Percentiles rank a stretch among this genome's conserved stretches.
Evolutionary conservation across 1,140 invertebrate species (phyloP).

Genomic region (Cyclargus thomasi): DNA sequence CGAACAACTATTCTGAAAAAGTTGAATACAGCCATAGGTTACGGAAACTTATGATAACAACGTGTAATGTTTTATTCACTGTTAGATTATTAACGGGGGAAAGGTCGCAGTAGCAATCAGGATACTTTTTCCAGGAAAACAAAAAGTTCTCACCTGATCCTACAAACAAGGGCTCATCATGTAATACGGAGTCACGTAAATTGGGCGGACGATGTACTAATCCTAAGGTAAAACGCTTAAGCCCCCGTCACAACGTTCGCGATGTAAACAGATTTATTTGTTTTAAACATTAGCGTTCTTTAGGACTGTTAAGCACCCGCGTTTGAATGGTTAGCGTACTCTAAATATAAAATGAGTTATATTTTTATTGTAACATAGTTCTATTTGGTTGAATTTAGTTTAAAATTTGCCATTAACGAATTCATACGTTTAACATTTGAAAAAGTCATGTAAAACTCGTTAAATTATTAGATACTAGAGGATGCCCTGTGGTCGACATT

Average conservation of each 20-base stretch:
- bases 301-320: constrained; percentile 20
- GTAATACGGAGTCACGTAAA: constrained; percentile 63
- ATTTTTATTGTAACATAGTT: too few species aligned
- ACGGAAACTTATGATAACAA: not conserved
- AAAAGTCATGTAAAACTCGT: too few species aligned
- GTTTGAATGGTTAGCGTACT: constrained; percentile 4
- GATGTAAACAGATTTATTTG: constrained; percentile 63
- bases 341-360: too few species aligned
- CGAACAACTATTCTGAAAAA: too few species aligned
- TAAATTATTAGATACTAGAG: too few species aligned
- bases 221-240: constrained; percentile 65
- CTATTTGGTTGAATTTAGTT: too few species aligned
- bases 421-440: too few species aligned
- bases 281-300: constrained; percentile 47
- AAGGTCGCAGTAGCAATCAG: constrained; percentile 27
- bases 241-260: constrained; percentile 54
- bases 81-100: constrained; percentile 2
- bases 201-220: constrained; percentile 65
- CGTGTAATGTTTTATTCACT: constrained; percentile 1
- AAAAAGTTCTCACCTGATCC: constrained; percentile 53
- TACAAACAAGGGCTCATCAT: constrained; percentile 55
- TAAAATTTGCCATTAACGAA: too few species aligned
- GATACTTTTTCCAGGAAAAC: constrained; percentile 31
- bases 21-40: not conserved
- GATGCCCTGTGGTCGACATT: too few species aligned